Evolutionary conservation across 1,140 invertebrate species (phyloP), one percentile per base, ranked within the genome.

Genomic region (Drosophila ananassae): DNA sequence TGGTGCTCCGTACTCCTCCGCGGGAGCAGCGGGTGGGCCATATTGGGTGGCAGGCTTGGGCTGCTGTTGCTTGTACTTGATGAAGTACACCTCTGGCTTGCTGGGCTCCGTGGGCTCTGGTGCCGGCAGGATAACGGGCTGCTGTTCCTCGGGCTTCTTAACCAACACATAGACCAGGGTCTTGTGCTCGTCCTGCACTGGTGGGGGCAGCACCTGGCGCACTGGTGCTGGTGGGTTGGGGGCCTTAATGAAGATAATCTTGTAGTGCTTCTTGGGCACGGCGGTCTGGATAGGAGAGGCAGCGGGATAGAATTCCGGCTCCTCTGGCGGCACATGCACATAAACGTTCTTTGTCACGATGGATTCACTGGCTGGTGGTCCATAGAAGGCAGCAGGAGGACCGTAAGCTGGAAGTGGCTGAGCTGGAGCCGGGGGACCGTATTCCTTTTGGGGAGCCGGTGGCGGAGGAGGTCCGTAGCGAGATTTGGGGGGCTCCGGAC

Each of bases 171-270:
- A 97, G 92, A 97, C 96, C 71, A 97, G 93, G 44, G 96, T 97
- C 93, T 97, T 97, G 92, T 96, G 95, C 92, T 96, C 95, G 91
- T 96, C 95, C 87, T 95, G 95, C 30, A 94, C 94, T 7, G 90
- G 87, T 1, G 89, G 89, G 1, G 91, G 91, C 44, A 91, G 32
- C 28, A 90, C 85, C 68, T 96, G 94, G 59, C 93, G 93, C 73
- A 95, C 95, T n/a, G 91, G 90, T 13, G 95, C 94, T 57, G 95
- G 95, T 75, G 95, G 94, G 61, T 95, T 94, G 34, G 96, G 96
- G 28, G 96, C 96, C 93, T 96, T 96, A 91, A 97, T 96, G 94
- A 97, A 97, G 89, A 97, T 96, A 82, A 97, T 97, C 91, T 96
- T 96, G 93, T 96, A 96, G 92, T 97, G 96, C 79, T 96, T 96